Conservation (phyloP, 2,888 invertebrate species). For the Agrotis puta region DNA sequence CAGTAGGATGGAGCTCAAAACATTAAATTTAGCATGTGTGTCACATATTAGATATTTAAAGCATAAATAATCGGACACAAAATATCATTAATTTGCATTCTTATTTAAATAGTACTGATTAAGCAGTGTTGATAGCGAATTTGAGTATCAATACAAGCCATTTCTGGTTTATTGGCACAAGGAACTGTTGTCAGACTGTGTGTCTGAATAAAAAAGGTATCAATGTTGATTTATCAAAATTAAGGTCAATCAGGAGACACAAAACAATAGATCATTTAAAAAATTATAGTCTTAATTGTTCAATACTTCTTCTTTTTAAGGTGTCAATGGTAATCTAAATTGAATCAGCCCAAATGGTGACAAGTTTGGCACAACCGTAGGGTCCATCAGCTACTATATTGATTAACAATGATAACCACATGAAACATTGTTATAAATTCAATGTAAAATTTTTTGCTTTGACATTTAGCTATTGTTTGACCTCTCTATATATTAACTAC, state of each 20-base stretch:
- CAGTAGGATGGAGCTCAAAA: background rate
- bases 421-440: background rate
- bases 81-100: slow-evolving; percentile 3
- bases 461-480: no score
- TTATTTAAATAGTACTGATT: background rate
- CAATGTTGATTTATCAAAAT: slow-evolving; percentile 1
- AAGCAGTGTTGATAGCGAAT: background rate
- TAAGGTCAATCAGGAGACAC: background rate
- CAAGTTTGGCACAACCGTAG: background rate
- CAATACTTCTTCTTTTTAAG: background rate
- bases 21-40: background rate
- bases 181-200: background rate
- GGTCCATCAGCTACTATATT: background rate
- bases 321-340: background rate
- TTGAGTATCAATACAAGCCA: slow-evolving; percentile 1
- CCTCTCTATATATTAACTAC: background rate
- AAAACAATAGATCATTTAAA: slow-evolving; percentile 3
- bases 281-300: background rate
- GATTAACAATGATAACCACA: background rate
- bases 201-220: background rate
- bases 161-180: background rate
- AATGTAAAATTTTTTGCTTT: no score
- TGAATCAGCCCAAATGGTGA: background rate
- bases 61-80: background rate
- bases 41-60: background rate